These are phyloP conservation scores for Drosophila eugracilis DNA, from an alignment of 1,140 invertebrate species.

Conservation along the genomic window DNA sequence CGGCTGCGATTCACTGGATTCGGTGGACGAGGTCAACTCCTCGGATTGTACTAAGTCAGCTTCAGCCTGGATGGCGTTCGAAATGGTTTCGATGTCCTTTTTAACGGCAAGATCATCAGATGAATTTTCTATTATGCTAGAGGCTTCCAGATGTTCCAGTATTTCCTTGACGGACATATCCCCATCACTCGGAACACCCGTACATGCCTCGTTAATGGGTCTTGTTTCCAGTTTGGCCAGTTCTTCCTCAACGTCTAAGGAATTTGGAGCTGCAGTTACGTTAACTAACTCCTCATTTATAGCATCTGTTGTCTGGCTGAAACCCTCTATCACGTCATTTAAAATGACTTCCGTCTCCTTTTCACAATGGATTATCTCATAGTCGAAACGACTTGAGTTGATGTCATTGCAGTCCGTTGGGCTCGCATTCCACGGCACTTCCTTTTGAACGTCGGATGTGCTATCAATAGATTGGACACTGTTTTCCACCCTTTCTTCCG, in stretches of 20 bases:
- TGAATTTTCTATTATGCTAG: neutral
- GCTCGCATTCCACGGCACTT: neutral
- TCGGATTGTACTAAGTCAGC: slow-evolving; percentile 39
- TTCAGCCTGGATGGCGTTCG: neutral
- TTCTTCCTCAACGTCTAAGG: neutral
- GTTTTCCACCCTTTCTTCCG: neutral
- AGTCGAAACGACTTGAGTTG: too few species aligned
- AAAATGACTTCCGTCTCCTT: neutral
- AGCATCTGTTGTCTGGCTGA: neutral
- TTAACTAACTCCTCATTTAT: neutral
- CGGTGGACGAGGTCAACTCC: slow-evolving; percentile 51
- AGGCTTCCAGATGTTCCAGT: neutral
- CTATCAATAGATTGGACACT: slow-evolving; percentile 18
- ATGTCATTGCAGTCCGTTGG: too few species aligned
- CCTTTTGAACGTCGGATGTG: slow-evolving; percentile 15
- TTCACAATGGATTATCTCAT: neutral
- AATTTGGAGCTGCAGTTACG: neutral
- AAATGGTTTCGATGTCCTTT: neutral
- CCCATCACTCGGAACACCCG: neutral
- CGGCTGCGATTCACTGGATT: slow-evolving; percentile 14
- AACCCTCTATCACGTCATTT: neutral
- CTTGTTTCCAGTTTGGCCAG: neutral
- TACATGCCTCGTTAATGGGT: neutral
- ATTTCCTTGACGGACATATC: neutral
- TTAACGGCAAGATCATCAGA: neutral